Evolutionary conservation across 2,113 vertebrate genomes (phyloP).

Genomic region (Trichomycterus rosablanca): DNA sequence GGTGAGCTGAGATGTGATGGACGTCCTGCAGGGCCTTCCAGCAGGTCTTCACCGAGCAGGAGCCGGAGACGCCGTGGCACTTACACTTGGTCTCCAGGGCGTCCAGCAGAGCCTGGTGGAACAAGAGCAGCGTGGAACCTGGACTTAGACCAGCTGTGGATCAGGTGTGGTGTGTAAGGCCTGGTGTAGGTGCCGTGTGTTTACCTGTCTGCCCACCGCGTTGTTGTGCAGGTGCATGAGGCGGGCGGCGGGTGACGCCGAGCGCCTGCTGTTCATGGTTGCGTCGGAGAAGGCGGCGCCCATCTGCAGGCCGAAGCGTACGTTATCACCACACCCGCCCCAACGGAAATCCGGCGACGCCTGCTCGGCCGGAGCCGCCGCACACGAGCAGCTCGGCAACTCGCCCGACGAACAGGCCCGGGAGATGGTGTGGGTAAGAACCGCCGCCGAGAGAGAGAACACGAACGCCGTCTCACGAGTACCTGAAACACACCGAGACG

Average conservation of each 20-base stretch:
- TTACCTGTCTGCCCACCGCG: constrained; percentile 64
- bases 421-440: constrained; percentile 60
- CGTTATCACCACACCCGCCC: constrained; percentile 74
- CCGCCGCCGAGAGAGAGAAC: constrained; percentile 62
- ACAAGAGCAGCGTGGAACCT: neutral
- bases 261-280: constrained; percentile 51
- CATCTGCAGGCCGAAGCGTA: constrained; percentile 69
- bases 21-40: constrained; percentile 70
- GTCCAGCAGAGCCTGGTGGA: constrained; percentile 62
- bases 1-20: constrained; percentile 60
- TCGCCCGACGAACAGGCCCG: constrained; percentile 65
- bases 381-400: constrained; percentile 69
- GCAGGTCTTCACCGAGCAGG: constrained; percentile 73
- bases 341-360: constrained; percentile 62
- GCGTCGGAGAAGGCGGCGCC: constrained; percentile 67
- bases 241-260: constrained; percentile 44
- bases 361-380: constrained; percentile 53
- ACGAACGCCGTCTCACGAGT: constrained; percentile 71
- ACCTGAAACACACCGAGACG: constrained; percentile 47
- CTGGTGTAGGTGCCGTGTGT: neutral
- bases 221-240: constrained; percentile 71
- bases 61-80: constrained; percentile 74
- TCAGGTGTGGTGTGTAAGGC: too few species aligned
- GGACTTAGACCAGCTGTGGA: too few species aligned
- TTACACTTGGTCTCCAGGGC: constrained; percentile 70